Evolutionary conservation across 53 echinoderm and acorn worm genomes (phyloP).

Genomic region (Paracentrotus lividus): DNA sequence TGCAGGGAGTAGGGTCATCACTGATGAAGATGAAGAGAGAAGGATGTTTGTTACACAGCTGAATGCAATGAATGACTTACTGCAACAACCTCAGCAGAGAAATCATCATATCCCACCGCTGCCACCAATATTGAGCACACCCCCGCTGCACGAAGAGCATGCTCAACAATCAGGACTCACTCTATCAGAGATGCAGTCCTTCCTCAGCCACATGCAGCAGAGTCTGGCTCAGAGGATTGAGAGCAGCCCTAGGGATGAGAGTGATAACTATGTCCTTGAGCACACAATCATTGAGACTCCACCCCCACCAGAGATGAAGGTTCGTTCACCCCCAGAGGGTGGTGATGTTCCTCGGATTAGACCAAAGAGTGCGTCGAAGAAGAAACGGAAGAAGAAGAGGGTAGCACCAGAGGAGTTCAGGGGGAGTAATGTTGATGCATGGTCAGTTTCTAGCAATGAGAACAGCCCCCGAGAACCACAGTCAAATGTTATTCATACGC

Average conservation of each 20-base stretch:
- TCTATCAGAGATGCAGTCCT: slow-evolving; percentile 41
- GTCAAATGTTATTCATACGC: neutral
- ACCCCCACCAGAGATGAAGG: neutral
- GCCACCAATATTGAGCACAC: neutral
- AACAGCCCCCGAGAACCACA: neutral
- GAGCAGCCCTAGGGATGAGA: neutral
- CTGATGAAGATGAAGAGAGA: slow-evolving; percentile 7
- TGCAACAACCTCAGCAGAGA: neutral
- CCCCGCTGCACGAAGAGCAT: neutral
- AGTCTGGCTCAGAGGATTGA: neutral
- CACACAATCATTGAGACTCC: slow-evolving; percentile 54
- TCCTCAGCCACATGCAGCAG: slow-evolving; percentile 32
- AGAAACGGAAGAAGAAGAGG: slow-evolving; percentile 57
- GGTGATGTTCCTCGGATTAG: slow-evolving; percentile 41
- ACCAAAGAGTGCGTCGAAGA: slow-evolving; percentile 35
- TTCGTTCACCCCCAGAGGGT: slow-evolving; percentile 58
- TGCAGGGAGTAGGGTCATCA: too few species aligned
- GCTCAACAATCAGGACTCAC: neutral
- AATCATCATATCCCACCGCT: slow-evolving; percentile 50
- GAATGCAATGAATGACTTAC: slow-evolving; percentile 25
- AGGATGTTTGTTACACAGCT: slow-evolving; percentile 22
- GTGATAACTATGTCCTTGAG: slow-evolving; percentile 49
- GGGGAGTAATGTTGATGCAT: neutral
- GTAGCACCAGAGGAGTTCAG: slow-evolving; percentile 36
- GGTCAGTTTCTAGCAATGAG: neutral